phyloP scores from a whole-genome alignment of 2,888 invertebrate genomes.

The Rhogogaster chlorosoma region DNA sequence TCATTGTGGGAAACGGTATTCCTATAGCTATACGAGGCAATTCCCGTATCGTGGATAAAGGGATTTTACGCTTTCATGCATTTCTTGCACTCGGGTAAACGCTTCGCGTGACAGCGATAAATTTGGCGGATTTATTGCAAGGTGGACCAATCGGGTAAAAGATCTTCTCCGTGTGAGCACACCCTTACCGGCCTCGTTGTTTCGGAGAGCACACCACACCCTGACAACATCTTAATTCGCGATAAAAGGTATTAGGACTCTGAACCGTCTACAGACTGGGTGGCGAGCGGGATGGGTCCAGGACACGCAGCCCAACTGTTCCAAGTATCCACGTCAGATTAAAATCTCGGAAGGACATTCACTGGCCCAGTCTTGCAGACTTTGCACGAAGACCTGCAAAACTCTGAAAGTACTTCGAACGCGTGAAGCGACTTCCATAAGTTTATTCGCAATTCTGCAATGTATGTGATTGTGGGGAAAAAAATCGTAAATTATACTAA shows the following conservation, averaged over 20 bases:
- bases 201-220: conserved; percentile 58
- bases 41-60: neutral
- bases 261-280: conserved; percentile 50
- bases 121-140: conserved; percentile 49
- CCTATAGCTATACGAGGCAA: neutral
- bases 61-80: conserved; percentile 35
- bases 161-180: conserved; percentile 47
- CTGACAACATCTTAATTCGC: conserved; percentile 72
- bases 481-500: neutral
- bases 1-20: neutral
- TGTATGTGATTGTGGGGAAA: neutral
- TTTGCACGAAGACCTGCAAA: conserved; percentile 8
- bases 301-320: conserved; percentile 65
- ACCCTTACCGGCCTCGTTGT: conserved; percentile 47
- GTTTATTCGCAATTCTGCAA: neutral
- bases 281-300: conserved; percentile 60
- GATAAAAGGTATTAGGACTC: conserved; percentile 71
- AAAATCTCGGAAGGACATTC: conserved; percentile 63
- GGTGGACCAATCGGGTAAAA: conserved; percentile 40
- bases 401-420: neutral
- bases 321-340: conserved; percentile 72
- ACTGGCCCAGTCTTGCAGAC: conserved; percentile 21
- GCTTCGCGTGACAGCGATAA: conserved; percentile 49
- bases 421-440: neutral
- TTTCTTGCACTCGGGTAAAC: conserved; percentile 28